Percentiles rank a stretch among this genome's conserved stretches.
Conservation (phyloP, 2,888 invertebrate species). For the Zelleria hepariella region DNA sequence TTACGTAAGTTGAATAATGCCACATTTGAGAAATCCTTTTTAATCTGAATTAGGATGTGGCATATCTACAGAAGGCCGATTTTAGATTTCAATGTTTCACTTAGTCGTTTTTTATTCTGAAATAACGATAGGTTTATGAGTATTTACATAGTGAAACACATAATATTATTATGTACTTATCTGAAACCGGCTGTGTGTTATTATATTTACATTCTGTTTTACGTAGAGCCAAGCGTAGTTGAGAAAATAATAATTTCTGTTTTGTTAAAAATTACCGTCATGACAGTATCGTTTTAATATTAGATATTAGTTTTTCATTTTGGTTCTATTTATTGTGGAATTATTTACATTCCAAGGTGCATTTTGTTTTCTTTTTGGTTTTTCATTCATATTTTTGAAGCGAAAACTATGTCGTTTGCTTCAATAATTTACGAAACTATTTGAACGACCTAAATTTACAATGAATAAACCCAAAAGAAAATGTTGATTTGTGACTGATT, state of each 20-base stretch:
- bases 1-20: background rate
- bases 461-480: constrained; percentile 15
- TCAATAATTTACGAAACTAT: background rate
- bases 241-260: background rate
- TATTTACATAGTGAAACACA: too few relatives aligned
- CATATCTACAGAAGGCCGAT: too few relatives aligned
- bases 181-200: background rate
- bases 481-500: constrained; percentile 24
- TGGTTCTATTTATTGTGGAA: constrained; percentile 6
- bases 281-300: constrained; percentile 26
- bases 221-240: background rate
- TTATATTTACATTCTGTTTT: background rate
- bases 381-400: too few relatives aligned
- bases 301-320: constrained; percentile 8
- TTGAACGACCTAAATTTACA: constrained; percentile 10
- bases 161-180: too few relatives aligned
- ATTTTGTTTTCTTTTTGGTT: too few relatives aligned
- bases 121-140: too few relatives aligned
- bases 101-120: background rate
- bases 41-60: too few relatives aligned
- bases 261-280: constrained; percentile 28
- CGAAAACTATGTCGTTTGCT: too few relatives aligned
- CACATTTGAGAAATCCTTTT: constrained; percentile 14
- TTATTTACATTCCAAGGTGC: background rate
- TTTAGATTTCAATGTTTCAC: too few relatives aligned